Evolutionary conservation across 2,113 vertebrate genomes (phyloP), one percentile per base, ranked within the genome.

Genomic region (Phyllopteryx taeniolatus): DNA sequence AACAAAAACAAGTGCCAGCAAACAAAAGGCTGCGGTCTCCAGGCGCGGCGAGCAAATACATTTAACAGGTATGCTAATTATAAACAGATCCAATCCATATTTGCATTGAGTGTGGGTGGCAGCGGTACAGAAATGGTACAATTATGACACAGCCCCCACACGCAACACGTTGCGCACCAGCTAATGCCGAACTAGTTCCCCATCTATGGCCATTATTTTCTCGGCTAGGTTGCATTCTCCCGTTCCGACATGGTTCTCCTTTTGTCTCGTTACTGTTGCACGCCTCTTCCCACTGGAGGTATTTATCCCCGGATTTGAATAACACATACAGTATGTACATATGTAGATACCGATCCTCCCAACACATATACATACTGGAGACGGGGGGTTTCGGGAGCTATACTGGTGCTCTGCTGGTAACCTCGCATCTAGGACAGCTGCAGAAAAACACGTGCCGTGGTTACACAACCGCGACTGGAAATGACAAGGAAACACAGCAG

Each of bases 51-150:
- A 74, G 78, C 82, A 83, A 85, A 84, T 79, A 74, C 73, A 77
- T 88, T 82, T 80, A 91, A 81, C 86, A 81, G 85, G 79, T 87
- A 88, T 86, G 86, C 80, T 87, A 86, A 86, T 87, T 86, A 82
- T 73, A 68, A 85, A 78, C 81, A 79, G 85, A 87, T 89, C 73
- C 19, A 75, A 80, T 86, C 74, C 79, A 79, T 75, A 81, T 86
- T 88, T 88, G 79, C 85, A 82, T 62, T 73, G 78, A 78, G 77
- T 81, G 86, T 89, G 87, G 87, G 89, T 76, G 83, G 85, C 79
- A 71, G 79, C 60, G 67, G 76, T 46, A 87, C 71, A 20, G 69
- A 72, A 83, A 88, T 73, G 74, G 72, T 54, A 77, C 80, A 87
- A 79, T 85, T 80, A 86, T 71, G 76, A 80, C 56, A 79, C 76